These are phyloP conservation scores for Bufotes viridis DNA, from an alignment of 2,797 vertebrate species.

Conservation along the genomic window DNA sequence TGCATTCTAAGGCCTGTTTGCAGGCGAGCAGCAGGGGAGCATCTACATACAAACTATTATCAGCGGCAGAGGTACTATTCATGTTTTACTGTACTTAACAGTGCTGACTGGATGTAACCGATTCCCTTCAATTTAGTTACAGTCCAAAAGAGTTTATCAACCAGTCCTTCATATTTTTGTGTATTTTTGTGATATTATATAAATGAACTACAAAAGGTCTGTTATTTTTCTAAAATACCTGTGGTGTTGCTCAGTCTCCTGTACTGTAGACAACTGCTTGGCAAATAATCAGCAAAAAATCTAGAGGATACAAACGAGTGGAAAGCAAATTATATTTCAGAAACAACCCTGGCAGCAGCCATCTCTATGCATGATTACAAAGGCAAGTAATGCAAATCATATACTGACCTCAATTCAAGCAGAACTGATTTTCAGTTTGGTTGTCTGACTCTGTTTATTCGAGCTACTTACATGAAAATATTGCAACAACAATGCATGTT, in stretches of 20 bases:
- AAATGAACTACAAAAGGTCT: slow-evolving; percentile 15
- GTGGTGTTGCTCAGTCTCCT: neutral
- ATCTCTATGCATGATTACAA: slow-evolving; percentile 60
- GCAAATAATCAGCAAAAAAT: slow-evolving; percentile 46
- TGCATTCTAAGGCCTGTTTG: no score
- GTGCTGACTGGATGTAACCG: no score
- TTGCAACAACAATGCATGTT: slow-evolving; percentile 61
- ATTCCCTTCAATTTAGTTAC: no score
- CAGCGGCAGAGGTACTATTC: no score
- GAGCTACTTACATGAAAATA: slow-evolving; percentile 61
- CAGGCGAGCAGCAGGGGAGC: no score
- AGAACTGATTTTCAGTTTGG: slow-evolving; percentile 61
- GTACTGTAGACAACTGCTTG: slow-evolving; percentile 19
- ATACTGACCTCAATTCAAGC: slow-evolving; percentile 63
- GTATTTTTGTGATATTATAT: neutral
- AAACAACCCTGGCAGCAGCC: slow-evolving; percentile 47
- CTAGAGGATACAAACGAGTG: slow-evolving; percentile 50
- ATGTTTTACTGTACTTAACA: no score
- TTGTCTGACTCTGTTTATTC: slow-evolving; percentile 62
- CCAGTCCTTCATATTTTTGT: neutral
- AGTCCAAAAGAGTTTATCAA: neutral
- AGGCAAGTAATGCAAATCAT: slow-evolving; percentile 63
- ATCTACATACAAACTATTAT: no score
- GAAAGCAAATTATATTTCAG: slow-evolving; percentile 58
- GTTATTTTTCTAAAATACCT: neutral